Percentiles rank a stretch among this genome's conserved stretches.
These are phyloP conservation scores for Siniperca scherzeri DNA, from an alignment of 2,797 vertebrate genomes.

Conservation along the genomic window DNA sequence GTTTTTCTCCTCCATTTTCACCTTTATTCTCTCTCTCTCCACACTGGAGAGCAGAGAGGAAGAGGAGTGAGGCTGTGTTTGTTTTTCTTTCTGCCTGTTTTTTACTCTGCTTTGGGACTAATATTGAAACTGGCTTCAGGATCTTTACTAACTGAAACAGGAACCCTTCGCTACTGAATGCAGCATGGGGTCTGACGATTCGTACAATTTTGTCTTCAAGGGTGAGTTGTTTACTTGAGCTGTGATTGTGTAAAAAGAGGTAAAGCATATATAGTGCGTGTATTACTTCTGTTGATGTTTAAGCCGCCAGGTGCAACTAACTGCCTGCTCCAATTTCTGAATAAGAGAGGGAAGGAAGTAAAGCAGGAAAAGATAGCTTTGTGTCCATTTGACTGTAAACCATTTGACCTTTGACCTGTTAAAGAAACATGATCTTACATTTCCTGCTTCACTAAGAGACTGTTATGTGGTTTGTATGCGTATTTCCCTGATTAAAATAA, in stretches of 20 bases:
- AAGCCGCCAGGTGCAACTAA: slow-evolving; percentile 16
- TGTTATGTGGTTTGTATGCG: fast-evolving
- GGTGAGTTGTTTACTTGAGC: slow-evolving; percentile 77
- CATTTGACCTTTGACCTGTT: slow-evolving; percentile 61
- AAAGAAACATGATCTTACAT: not conserved
- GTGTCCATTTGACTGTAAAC: slow-evolving; percentile 30
- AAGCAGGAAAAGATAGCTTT: slow-evolving; percentile 65
- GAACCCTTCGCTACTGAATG: slow-evolving; percentile 28
- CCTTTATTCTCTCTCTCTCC: slow-evolving; percentile 42
- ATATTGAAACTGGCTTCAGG: slow-evolving; percentile 58
- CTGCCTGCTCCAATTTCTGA: not conserved
- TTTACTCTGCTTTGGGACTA: slow-evolving; percentile 8
- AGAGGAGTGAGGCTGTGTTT: slow-evolving; percentile 29
- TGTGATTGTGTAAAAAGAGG: slow-evolving; percentile 26
- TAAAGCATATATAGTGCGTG: not conserved
- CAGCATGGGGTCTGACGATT: slow-evolving; percentile 84
- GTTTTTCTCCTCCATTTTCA: slow-evolving; percentile 48
- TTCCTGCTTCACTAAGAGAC: not conserved
- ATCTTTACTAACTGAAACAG: slow-evolving; percentile 42
- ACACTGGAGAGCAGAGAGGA: slow-evolving; percentile 29
- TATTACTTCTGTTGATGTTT: not conserved
- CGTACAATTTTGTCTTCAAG: slow-evolving; percentile 90
- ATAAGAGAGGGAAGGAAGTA: not conserved
- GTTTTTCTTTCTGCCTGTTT: not conserved
- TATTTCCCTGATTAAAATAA: slow-evolving; percentile 11